Conservation (phyloP, 2,888 invertebrate genomes). For the Corbicula japonica region DNA sequence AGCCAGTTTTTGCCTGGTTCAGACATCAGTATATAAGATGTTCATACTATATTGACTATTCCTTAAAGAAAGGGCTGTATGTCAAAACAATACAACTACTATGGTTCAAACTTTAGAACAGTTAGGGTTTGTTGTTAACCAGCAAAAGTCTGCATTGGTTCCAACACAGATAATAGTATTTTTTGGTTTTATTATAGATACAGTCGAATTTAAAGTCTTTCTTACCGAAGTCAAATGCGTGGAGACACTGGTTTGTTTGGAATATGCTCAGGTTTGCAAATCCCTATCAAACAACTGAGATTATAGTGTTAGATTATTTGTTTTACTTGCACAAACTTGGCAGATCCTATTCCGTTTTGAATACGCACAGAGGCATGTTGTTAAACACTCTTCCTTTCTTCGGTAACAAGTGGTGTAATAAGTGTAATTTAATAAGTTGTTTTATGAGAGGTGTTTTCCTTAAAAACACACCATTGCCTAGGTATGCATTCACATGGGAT, state of each 20-base stretch:
- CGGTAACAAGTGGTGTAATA: conserved; percentile 45
- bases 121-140: no score
- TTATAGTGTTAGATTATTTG: conserved; percentile 28
- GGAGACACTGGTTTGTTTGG: conserved; percentile 52
- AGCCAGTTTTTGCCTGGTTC: no score
- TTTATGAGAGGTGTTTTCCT: conserved; percentile 52
- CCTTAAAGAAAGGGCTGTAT: no score
- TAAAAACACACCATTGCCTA: conserved; percentile 26
- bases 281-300: conserved; percentile 40
- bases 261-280: conserved; percentile 17
- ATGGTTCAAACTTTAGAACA: no score
- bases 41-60: no score
- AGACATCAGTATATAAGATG: no score
- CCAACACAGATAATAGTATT: no score
- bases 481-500: conserved; percentile 47
- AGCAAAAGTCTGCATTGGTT: no score
- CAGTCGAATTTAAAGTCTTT: no score
- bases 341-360: conserved; percentile 52
- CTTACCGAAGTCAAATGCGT: no score
- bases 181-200: no score
- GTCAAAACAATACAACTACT: no score
- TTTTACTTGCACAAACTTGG: conserved; percentile 16
- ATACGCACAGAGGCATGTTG: conserved; percentile 53
- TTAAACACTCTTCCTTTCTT: conserved; percentile 51
- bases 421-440: conserved; percentile 20